These are phyloP conservation scores for Myiotriccus ornatus DNA, from an alignment of 2,797 vertebrate species.

Conservation along the genomic window DNA sequence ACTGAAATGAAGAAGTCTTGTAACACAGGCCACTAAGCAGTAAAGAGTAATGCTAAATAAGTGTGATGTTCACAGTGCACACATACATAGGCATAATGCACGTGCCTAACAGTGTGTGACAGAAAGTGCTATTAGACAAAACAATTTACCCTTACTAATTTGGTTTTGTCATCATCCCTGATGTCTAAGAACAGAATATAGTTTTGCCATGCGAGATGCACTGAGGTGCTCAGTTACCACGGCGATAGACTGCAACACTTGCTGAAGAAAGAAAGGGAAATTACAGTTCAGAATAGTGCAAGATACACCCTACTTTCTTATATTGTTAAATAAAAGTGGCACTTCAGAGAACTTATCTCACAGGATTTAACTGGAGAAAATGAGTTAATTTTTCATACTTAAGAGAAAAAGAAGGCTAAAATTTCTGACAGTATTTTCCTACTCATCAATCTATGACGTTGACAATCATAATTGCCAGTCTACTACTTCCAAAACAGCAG, in stretches of 20 bases:
- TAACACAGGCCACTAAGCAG: not conserved
- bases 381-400: not conserved
- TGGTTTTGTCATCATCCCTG: constrained; percentile 84
- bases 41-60: not conserved
- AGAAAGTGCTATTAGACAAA: not conserved
- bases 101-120: not conserved
- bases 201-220: constrained; percentile 86
- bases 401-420: not conserved
- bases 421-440: not conserved
- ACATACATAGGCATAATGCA: not conserved
- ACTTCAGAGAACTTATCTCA: not conserved
- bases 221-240: constrained; percentile 77
- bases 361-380: not conserved
- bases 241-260: constrained; percentile 77
- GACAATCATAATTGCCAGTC: not conserved
- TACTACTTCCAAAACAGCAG: not conserved
- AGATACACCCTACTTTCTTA: not conserved
- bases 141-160: constrained; percentile 79
- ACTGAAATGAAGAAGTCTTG: not conserved
- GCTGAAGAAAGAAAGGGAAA: constrained; percentile 65
- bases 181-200: constrained; percentile 87
- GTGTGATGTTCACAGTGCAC: not conserved
- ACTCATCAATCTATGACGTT: not conserved
- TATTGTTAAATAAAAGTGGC: not conserved
- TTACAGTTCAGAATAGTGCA: not conserved